A percentile compares a stretch with the other conserved stretches of the same genome.
Evolutionary conservation across 2,888 invertebrate genomes (phyloP).

Genomic region (Choreutis nemorana): DNA sequence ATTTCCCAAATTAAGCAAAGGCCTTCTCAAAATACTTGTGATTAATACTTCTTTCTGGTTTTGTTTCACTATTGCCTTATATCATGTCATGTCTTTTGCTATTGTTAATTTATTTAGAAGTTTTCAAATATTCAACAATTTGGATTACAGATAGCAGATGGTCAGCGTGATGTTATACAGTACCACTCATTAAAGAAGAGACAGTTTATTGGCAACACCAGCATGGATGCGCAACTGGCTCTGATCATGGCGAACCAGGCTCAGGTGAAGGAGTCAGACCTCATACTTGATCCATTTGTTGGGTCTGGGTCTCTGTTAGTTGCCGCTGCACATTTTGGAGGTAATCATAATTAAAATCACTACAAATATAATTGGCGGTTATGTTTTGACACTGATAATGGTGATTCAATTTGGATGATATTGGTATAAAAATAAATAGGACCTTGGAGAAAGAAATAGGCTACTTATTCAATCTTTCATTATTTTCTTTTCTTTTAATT

Average conservation of each 20-base stretch:
- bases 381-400: too few relatives aligned
- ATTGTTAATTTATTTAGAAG: neutral
- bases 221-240: slow-evolving; percentile 96
- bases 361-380: too few relatives aligned
- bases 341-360: too few relatives aligned
- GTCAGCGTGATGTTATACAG: slow-evolving; percentile 82
- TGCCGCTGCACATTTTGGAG: slow-evolving; percentile 90
- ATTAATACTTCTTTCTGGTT: neutral
- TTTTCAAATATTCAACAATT: slow-evolving; percentile 2
- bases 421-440: too few relatives aligned
- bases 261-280: slow-evolving; percentile 71
- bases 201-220: slow-evolving; percentile 97
- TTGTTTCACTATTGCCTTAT: slow-evolving; percentile 1
- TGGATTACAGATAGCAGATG: slow-evolving; percentile 75
- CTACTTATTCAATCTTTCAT: too few relatives aligned
- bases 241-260: slow-evolving; percentile 97
- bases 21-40: slow-evolving; percentile 1
- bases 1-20: too few relatives aligned
- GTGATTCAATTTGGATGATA: too few relatives aligned
- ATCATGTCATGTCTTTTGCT: too few relatives aligned
- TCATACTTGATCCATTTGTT: slow-evolving; percentile 95
- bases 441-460: too few relatives aligned
- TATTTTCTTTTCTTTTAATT: too few relatives aligned
- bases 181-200: slow-evolving; percentile 86
- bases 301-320: slow-evolving; percentile 87